Evolutionary conservation across 2,888 invertebrate species (phyloP).

Genomic region (Patella depressa): DNA sequence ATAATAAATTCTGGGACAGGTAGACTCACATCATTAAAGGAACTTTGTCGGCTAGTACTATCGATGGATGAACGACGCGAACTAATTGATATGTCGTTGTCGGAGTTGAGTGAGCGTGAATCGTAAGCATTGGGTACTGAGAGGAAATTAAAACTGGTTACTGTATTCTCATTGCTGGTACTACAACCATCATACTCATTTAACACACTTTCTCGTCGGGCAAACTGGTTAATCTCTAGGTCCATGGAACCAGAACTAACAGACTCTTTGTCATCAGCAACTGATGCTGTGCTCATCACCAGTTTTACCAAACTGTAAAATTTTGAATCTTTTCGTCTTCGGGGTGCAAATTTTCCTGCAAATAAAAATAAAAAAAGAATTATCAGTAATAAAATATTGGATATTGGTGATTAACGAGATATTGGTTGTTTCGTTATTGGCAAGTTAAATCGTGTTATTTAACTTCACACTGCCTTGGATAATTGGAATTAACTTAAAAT

Average conservation of each 20-base stretch:
- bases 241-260: slow-evolving; percentile 39
- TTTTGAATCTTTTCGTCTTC: slow-evolving; percentile 45
- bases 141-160: slow-evolving; percentile 33
- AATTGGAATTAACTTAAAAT: no score
- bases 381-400: no score
- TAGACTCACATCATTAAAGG: slow-evolving; percentile 14
- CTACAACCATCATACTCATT: slow-evolving; percentile 32
- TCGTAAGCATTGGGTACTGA: slow-evolving; percentile 29
- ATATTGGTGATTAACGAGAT: no score
- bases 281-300: slow-evolving; percentile 44
- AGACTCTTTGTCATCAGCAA: slow-evolving; percentile 40
- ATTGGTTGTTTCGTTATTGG: no score
- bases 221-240: slow-evolving; percentile 39
- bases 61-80: background rate
- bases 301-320: slow-evolving; percentile 44
- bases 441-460: no score
- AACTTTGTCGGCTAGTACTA: slow-evolving; percentile 13
- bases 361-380: background rate
- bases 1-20: background rate
- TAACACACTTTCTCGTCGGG: slow-evolving; percentile 37
- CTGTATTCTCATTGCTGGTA: slow-evolving; percentile 38
- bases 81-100: slow-evolving; percentile 14
- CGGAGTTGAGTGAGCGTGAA: slow-evolving; percentile 25
- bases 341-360: slow-evolving; percentile 42
- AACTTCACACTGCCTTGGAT: no score